Conservation (phyloP, 2,113 vertebrate genomes). For the Varanus komodoensis region DNA sequence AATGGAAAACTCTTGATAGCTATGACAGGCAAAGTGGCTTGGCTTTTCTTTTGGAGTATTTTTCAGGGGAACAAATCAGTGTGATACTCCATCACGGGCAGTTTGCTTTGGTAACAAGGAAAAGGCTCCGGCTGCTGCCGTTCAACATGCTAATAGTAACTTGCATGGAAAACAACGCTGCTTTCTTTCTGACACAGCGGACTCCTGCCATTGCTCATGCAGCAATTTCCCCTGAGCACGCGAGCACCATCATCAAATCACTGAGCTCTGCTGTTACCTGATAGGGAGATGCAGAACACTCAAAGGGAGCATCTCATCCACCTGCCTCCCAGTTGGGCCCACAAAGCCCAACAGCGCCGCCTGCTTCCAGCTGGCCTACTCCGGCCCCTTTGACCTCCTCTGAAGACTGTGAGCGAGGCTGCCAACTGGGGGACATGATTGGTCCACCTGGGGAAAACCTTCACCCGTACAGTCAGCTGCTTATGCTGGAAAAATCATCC, state of each 20-base stretch:
- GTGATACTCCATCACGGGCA: no score
- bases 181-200: background rate
- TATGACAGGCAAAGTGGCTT: no score
- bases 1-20: no score
- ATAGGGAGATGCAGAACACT: background rate
- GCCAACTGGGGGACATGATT: background rate
- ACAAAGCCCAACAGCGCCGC: background rate
- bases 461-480: background rate
- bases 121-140: background rate
- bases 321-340: background rate
- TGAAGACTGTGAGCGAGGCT: background rate
- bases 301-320: background rate
- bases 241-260: background rate
- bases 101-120: background rate
- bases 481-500: background rate
- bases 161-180: background rate
- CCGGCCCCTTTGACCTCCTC: background rate
- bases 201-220: background rate
- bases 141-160: background rate
- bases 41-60: background rate
- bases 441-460: background rate
- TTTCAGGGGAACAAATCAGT: background rate
- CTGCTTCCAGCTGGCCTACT: background rate
- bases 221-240: background rate
- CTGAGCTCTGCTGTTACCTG: background rate